Evolutionary conservation across 2,797 vertebrate genomes (phyloP).

Genomic region (Gymnocypris eckloni): DNA sequence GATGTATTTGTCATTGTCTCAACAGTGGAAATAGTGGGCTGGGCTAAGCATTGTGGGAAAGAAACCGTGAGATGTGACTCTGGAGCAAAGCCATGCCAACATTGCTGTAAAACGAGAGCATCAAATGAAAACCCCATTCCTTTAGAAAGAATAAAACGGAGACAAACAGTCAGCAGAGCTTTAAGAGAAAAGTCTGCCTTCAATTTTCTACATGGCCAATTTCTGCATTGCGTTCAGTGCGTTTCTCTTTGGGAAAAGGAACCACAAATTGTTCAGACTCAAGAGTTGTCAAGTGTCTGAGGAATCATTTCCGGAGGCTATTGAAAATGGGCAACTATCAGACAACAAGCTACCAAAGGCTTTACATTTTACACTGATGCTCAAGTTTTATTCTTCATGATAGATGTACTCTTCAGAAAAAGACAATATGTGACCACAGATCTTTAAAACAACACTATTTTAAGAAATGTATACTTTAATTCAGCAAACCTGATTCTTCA

Average conservation of each 20-base stretch:
- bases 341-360: constrained; percentile 49
- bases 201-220: constrained; percentile 67
- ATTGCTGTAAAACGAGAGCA: constrained; percentile 52
- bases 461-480: not conserved
- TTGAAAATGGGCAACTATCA: constrained; percentile 51
- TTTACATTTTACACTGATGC: constrained; percentile 13
- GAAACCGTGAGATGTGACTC: constrained; percentile 38
- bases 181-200: constrained; percentile 63
- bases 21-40: constrained; percentile 44
- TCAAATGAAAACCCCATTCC: constrained; percentile 48
- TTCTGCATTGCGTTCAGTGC: constrained; percentile 58
- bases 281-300: constrained; percentile 42
- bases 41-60: constrained; percentile 29
- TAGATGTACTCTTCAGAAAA: not conserved
- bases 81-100: constrained; percentile 34
- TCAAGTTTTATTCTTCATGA: not conserved
- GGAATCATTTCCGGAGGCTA: constrained; percentile 45
- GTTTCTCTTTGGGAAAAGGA: constrained; percentile 50
- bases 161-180: constrained; percentile 24
- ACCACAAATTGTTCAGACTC: constrained; percentile 54
- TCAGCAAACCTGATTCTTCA: not conserved
- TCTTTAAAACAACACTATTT: not conserved
- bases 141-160: constrained; percentile 34
- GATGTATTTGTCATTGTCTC: constrained; percentile 29
- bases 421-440: not conserved